Percentiles rank a stretch among this genome's conserved stretches.
These are phyloP conservation scores for Eupleurogrammus muticus DNA, from an alignment of 2,797 vertebrate species.

Conservation along the genomic window DNA sequence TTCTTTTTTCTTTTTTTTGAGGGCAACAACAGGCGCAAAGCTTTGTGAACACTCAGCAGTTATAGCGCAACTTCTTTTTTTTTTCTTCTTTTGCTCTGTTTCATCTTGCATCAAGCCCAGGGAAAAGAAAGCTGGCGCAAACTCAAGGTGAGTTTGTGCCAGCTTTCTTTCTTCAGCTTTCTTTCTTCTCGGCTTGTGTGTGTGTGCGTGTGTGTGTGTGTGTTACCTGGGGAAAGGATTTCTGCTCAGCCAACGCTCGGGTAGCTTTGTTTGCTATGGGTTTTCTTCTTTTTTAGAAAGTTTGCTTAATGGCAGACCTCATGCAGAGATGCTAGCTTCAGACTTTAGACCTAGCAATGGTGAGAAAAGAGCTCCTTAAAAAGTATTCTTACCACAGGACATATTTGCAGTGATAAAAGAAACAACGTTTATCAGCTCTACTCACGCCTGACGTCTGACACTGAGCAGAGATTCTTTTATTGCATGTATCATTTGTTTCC, in stretches of 20 bases:
- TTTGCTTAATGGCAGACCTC: conserved; percentile 20
- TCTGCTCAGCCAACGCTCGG: background rate
- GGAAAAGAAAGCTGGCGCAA: conserved; percentile 22
- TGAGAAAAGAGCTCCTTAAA: conserved; percentile 25
- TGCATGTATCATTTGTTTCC: conserved; percentile 21
- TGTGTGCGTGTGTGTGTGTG: too few relatives aligned
- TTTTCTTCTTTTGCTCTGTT: conserved; percentile 3
- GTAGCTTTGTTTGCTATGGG: conserved; percentile 2
- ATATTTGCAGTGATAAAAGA: background rate
- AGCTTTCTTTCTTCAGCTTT: background rate
- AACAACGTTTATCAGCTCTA: conserved; percentile 1
- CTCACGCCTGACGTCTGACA: conserved; percentile 1
- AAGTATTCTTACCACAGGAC: conserved; percentile 25
- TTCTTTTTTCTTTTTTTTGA: conserved; percentile 25
- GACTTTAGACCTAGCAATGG: conserved; percentile 1
- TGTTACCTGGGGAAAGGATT: conserved; percentile 16
- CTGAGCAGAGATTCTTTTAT: conserved; percentile 24
- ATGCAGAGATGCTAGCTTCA: conserved; percentile 23
- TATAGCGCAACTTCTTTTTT: conserved; percentile 9
- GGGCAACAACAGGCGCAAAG: conserved; percentile 15
- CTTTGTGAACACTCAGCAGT: conserved; percentile 37
- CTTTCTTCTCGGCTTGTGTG: background rate
- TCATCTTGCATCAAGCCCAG: conserved; percentile 20
- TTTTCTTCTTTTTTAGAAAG: conserved; percentile 26
- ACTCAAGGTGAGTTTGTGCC: conserved; percentile 9